These are phyloP conservation scores for Lamprotornis superbus DNA, from an alignment of 2,113 vertebrate species.

Conservation along the genomic window DNA sequence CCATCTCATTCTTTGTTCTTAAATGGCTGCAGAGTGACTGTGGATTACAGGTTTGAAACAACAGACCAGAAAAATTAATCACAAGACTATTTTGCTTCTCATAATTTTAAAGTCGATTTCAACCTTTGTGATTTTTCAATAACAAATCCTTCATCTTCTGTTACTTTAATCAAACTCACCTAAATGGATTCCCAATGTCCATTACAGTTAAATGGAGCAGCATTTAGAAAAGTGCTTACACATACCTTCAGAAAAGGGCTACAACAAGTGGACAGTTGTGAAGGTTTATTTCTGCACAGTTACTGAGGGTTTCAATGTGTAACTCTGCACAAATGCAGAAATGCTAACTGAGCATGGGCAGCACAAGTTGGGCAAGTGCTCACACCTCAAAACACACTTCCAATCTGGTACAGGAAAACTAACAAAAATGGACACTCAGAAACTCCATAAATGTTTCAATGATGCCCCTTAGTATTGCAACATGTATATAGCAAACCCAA, in stretches of 20 bases:
- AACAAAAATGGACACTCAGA: background rate
- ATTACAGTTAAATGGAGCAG: background rate
- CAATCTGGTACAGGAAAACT: background rate
- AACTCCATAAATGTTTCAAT: background rate
- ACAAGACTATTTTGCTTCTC: background rate
- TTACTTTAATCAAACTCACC: background rate
- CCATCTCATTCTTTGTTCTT: background rate
- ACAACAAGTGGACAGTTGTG: background rate
- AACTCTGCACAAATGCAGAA: background rate
- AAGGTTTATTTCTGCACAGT: background rate
- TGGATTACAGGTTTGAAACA: background rate
- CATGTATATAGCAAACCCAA: accelerated
- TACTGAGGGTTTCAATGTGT: background rate
- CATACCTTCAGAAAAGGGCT: background rate
- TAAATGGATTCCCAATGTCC: background rate
- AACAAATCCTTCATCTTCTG: background rate
- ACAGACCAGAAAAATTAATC: background rate
- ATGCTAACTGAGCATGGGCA: background rate
- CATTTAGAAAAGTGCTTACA: background rate
- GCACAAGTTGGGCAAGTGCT: background rate
- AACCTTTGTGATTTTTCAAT: background rate
- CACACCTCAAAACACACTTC: background rate
- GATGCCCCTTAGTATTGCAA: background rate
- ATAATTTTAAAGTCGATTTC: background rate
- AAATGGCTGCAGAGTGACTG: background rate